Evolutionary conservation across 2,888 invertebrate species (phyloP).

Genomic region (Lepidochrysops patricia): DNA sequence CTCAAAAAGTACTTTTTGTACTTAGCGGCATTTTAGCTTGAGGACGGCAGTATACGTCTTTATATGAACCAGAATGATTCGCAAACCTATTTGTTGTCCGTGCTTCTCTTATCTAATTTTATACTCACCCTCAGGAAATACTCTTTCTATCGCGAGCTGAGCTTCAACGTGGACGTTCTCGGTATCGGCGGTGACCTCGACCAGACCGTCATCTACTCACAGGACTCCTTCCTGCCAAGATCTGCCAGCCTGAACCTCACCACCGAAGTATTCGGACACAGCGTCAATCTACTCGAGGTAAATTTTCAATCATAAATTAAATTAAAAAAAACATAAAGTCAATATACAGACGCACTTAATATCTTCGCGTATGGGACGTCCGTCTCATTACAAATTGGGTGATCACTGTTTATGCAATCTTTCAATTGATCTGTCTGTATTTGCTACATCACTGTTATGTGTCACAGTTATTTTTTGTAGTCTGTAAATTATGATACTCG

Average conservation of each 20-base stretch:
- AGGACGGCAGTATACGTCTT: no score
- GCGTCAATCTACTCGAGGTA: constrained; percentile 84
- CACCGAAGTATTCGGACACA: constrained; percentile 84
- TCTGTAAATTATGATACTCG: no score
- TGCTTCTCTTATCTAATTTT: no score
- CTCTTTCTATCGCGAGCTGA: constrained; percentile 84
- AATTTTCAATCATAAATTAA: constrained; percentile 19
- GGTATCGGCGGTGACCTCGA: constrained; percentile 82
- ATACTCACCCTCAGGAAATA: constrained; percentile 77
- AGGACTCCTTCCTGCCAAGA: constrained; percentile 86
- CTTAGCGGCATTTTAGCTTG: no score
- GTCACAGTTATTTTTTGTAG: neutral
- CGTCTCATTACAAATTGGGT: constrained; percentile 1
- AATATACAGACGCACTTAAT: neutral
- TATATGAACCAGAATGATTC: no score
- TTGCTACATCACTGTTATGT: neutral
- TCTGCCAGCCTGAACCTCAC: constrained; percentile 83
- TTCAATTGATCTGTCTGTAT: neutral
- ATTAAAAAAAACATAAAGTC: neutral
- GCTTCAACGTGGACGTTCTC: constrained; percentile 80
- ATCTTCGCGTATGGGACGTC: neutral
- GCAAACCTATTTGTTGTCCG: no score
- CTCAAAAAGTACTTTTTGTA: no score
- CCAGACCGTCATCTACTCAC: constrained; percentile 85
- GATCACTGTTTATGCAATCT: neutral